A percentile compares a stretch with the other conserved stretches of the same genome.
Evolutionary conservation across 1,140 invertebrate species (phyloP).

Genomic region (Drosophila littoralis): DNA sequence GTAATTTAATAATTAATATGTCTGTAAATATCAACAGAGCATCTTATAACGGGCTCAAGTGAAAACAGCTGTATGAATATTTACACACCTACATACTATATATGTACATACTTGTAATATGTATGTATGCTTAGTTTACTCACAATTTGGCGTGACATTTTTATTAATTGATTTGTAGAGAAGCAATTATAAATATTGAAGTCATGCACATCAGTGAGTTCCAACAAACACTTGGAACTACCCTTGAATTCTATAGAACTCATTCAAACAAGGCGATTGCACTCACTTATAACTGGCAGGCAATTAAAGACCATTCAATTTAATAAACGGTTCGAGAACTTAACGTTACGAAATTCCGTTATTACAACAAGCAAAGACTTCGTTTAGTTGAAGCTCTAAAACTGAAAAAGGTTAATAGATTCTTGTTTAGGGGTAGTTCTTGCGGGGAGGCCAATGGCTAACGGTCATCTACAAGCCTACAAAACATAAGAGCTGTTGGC

Average conservation of each 20-base stretch:
- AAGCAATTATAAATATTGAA: neutral
- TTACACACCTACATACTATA: neutral
- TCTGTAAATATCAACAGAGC: neutral
- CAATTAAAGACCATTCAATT: slow-evolving; percentile 5
- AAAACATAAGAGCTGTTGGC: neutral
- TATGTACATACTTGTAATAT: neutral
- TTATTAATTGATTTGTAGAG: slow-evolving; percentile 9
- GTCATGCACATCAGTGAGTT: neutral
- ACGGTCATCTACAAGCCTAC: too few species aligned
- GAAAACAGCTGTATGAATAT: neutral
- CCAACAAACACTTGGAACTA: neutral
- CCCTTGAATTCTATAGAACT: slow-evolving; percentile 6
- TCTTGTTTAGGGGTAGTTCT: neutral
- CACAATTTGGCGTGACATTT: slow-evolving; percentile 3
- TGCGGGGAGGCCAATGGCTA: too few species aligned
- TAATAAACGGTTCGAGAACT: neutral
- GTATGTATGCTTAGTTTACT: neutral
- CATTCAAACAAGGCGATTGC: neutral
- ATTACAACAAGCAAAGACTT: neutral
- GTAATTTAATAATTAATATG: neutral
- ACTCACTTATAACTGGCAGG: neutral
- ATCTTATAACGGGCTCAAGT: neutral
- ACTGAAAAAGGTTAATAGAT: neutral
- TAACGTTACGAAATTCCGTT: neutral
- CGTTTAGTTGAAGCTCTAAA: too few species aligned